These are phyloP conservation scores for Physocephala rufipes DNA, from an alignment of 2,888 invertebrate genomes.

Conservation along the genomic window DNA sequence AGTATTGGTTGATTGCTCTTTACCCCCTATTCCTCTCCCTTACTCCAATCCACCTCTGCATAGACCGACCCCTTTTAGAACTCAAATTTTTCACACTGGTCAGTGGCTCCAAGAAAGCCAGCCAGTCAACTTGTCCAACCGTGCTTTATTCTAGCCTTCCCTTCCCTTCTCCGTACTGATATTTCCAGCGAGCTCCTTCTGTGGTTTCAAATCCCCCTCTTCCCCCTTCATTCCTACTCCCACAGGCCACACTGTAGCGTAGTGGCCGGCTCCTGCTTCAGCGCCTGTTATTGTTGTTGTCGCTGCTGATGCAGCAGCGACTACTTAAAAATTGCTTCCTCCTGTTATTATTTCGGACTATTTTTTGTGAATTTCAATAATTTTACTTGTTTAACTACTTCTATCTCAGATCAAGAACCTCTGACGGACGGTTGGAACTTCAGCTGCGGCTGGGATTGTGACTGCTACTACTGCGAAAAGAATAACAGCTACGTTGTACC, in stretches of 20 bases:
- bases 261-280: slow-evolving; percentile 15
- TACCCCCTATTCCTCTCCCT: neutral
- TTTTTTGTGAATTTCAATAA: slow-evolving; percentile 48
- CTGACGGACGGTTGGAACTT: slow-evolving; percentile 26
- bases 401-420: slow-evolving; percentile 47
- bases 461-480: slow-evolving; percentile 7
- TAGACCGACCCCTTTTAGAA: neutral
- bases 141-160: neutral
- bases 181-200: neutral
- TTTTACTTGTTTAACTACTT: slow-evolving; percentile 47
- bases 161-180: neutral
- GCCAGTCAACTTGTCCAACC: neutral
- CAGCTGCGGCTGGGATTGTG: slow-evolving; percentile 39
- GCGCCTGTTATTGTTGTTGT: slow-evolving; percentile 39
- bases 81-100: slow-evolving; percentile 33
- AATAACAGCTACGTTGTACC: slow-evolving; percentile 42
- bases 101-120: slow-evolving; percentile 23
- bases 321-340: slow-evolving; percentile 37
- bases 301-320: slow-evolving; percentile 29
- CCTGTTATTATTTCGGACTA: slow-evolving; percentile 45
- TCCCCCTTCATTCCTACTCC: neutral
- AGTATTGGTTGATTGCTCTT: no score
- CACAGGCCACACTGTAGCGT: neutral
- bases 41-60: neutral
- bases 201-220: neutral